These are phyloP conservation scores for Molorchus minor DNA, from an alignment of 2,888 invertebrate genomes.

Conservation along the genomic window DNA sequence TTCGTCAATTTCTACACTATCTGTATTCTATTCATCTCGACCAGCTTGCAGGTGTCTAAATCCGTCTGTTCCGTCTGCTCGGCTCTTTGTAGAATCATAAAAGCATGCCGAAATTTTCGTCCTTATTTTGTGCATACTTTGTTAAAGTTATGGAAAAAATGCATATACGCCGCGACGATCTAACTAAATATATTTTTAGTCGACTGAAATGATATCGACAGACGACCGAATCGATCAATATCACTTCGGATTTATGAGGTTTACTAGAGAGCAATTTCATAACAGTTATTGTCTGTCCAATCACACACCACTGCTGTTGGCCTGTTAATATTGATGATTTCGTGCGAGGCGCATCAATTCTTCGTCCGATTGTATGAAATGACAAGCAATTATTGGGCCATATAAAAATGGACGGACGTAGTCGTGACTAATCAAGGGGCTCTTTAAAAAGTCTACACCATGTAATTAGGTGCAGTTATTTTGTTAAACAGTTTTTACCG, in stretches of 20 bases:
- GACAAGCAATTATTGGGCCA: slow-evolving; percentile 9
- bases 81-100: too few relatives aligned
- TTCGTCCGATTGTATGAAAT: slow-evolving; percentile 9
- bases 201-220: not conserved
- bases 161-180: too few relatives aligned
- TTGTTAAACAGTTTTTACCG: not conserved
- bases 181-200: too few relatives aligned
- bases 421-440: slow-evolving; percentile 11
- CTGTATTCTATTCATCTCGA: too few relatives aligned
- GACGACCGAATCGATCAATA: not conserved
- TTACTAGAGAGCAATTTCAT: slow-evolving; percentile 9
- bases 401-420: slow-evolving; percentile 20
- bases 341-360: slow-evolving; percentile 17
- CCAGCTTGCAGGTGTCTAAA: too few relatives aligned
- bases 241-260: slow-evolving; percentile 7
- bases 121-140: too few relatives aligned
- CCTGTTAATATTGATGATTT: slow-evolving; percentile 20
- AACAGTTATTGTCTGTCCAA: slow-evolving; percentile 2
- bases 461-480: slow-evolving; percentile 2
- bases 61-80: too few relatives aligned
- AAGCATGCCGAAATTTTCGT: too few relatives aligned
- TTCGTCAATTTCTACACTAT: too few relatives aligned
- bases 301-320: slow-evolving; percentile 3
- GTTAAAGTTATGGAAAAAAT: too few relatives aligned
- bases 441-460: slow-evolving; percentile 10